Percentiles rank a stretch among this genome's conserved stretches.
Evolutionary conservation across 2,888 invertebrate genomes (phyloP).

Genomic region (Dasysyrphus tricinctus): DNA sequence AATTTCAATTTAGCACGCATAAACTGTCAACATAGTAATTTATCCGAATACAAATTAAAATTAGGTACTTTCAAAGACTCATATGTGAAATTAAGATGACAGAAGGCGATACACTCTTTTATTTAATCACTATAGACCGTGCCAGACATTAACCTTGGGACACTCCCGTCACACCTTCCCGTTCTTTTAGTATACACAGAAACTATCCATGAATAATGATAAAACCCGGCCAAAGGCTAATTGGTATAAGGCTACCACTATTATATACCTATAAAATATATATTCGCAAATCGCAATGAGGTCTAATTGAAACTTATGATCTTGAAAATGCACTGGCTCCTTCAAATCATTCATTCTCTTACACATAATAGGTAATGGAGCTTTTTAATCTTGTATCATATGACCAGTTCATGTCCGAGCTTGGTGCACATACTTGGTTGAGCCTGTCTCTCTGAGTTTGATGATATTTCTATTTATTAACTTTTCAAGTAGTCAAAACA

Average conservation of each 20-base stretch:
- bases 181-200: constrained; percentile 1
- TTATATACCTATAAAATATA: constrained; percentile 14
- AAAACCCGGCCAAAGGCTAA: constrained; percentile 32
- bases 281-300: constrained; percentile 40
- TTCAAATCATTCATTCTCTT: constrained; percentile 14
- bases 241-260: constrained; percentile 26
- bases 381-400: constrained; percentile 55
- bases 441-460: constrained; percentile 32
- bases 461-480: constrained; percentile 10
- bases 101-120: constrained; percentile 4
- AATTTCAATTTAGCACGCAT: constrained; percentile 25
- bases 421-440: constrained; percentile 35
- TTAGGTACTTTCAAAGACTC: constrained; percentile 15
- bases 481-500: background rate
- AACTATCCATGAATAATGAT: constrained; percentile 34
- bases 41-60: constrained; percentile 25
- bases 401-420: constrained; percentile 35
- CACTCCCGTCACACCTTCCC: constrained; percentile 57
- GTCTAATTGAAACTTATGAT: constrained; percentile 67
- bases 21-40: constrained; percentile 15
- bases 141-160: constrained; percentile 30
- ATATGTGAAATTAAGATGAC: constrained; percentile 33
- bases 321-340: constrained; percentile 58
- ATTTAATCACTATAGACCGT: background rate
- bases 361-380: constrained; percentile 8